Evolutionary conservation across 2,797 vertebrate genomes (phyloP), one percentile per base, ranked within the genome.

Genomic region (Anomalospiza imberbis): DNA sequence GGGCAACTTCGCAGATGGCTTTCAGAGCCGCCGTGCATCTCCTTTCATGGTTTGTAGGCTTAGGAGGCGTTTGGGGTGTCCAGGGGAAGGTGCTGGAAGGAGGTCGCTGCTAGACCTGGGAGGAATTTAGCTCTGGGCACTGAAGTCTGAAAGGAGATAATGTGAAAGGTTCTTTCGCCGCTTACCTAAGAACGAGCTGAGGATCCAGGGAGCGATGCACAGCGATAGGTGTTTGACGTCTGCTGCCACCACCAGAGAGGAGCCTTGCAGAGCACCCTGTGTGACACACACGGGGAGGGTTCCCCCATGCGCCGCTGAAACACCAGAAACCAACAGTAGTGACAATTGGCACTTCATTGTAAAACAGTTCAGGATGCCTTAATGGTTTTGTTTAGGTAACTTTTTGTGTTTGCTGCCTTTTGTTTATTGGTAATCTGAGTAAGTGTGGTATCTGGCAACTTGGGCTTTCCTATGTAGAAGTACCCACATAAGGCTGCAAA

Each of bases 161-260:
- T 3, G 14, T 4, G 58, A 32, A 76, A 77, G 85, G 80, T 58
- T 67, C 5, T 63, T 63, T 50, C 16, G 16, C 38, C n/a, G 2
- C 36, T 74, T 26, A 1, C 5, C 24, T 24, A 0, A 42, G 57
- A 66, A 48, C 11, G 3, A 67, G 73, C 44, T 2, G 48, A 36
- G 42, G 38, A 48, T 62, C 15, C 15, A 13, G 72, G 68, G 54
- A 50, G 80, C 28, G 51, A 26, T 48, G 78, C 71, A 0, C 68
- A 2, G 50, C 3, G 70, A 38, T 42, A 18, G 76, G 91, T 88
- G 85, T 81, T 44, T 2, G 28, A 24, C 36, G 7, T 38, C 25
- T 85, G 83, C 91, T 96, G 88, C 88, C 85, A 47, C 88, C 85
- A 62, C 1, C 9, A 54, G 85, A 84, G 93, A 38, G 82, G 38